Base-by-base conservation (phyloP, 2,797 vertebrate species). In the Lepilemur septentrionalis region DNA sequence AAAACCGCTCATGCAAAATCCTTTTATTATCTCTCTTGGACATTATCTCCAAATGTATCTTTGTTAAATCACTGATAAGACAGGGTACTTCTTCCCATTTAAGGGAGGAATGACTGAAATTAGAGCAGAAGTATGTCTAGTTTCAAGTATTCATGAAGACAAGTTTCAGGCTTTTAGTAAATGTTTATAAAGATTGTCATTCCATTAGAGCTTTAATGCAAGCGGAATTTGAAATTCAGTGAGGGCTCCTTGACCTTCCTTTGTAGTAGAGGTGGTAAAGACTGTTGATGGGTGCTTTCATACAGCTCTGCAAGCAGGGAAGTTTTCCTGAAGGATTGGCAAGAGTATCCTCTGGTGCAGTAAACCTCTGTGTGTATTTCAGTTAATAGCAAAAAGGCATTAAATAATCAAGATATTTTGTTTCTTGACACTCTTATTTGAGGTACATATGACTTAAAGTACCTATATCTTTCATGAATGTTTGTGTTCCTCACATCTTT, bases 121-220 rank as follows among this genome's bases (percentile, higher is more conserved):
- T 80, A 61, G 38, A 89, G 22, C 67, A 86, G 25, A 84, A 91
- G 32, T 65, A 79, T 12, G 25, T 80, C 46, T 22, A 38, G 4
- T 15, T 94, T 89, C 43, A 55, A 84, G 72, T 46, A 35, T 9
- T 76, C 30, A 72, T 52, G 28, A 92, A 94, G 38, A 35, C 38
- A 97, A 79, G 46, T 46, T 10, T 59, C 73, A 83, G 5, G 61
- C 59, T 87, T 96, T 94, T 81, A 48, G 25, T 50, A 94, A 83
- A 80, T 48, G 4, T 11, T 82, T 92, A 43, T 52, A 79, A 89
- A n/a, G 2, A 63, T 11, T 52, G 41, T 25, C 35, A 52, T 88
- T 89, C 9, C 46, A 81, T 70, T 95, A 76, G 23, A 90, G 23
- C 32, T 90, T 65, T 90, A 90, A 72, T 63, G 35, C 67, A 57